A percentile compares a stretch with the other conserved stretches of the same genome.
Conservation (phyloP, 2,113 vertebrate species). For the Nesogale talazaci region DNA sequence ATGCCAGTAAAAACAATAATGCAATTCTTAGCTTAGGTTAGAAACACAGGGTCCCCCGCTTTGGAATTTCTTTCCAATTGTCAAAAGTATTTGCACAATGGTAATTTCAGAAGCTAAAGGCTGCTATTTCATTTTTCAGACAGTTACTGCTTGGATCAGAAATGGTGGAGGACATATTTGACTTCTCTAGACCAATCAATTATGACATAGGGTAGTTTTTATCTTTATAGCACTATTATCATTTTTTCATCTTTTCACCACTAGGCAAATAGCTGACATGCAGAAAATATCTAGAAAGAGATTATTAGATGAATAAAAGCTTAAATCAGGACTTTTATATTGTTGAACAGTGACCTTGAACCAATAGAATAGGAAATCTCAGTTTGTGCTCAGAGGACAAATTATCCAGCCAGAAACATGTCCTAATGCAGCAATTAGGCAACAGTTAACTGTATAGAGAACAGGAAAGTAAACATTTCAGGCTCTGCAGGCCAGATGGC, state of each 20-base stretch:
- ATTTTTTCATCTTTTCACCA: background rate
- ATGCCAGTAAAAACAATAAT: background rate
- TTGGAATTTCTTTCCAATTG: background rate
- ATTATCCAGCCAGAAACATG: background rate
- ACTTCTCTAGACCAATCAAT: background rate
- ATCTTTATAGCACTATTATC: background rate
- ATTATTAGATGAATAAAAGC: background rate
- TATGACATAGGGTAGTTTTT: background rate
- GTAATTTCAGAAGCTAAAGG: conserved; percentile 10
- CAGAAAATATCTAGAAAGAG: background rate
- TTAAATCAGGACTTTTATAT: background rate
- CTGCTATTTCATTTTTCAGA: background rate
- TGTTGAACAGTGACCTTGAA: background rate
- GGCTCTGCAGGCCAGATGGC: background rate
- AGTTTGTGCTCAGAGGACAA: background rate
- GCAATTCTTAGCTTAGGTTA: background rate
- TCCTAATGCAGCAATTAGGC: background rate
- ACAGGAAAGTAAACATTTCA: background rate
- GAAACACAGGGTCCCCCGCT: background rate
- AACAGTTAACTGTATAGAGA: background rate
- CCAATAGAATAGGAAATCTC: background rate
- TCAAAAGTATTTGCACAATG: background rate
- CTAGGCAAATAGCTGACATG: background rate
- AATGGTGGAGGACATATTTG: background rate
- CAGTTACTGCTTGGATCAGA: background rate